A percentile compares a stretch with the other conserved stretches of the same genome.
These are phyloP conservation scores for Micromesistius poutassou DNA, from an alignment of 2,797 vertebrate genomes.

Conservation along the genomic window DNA sequence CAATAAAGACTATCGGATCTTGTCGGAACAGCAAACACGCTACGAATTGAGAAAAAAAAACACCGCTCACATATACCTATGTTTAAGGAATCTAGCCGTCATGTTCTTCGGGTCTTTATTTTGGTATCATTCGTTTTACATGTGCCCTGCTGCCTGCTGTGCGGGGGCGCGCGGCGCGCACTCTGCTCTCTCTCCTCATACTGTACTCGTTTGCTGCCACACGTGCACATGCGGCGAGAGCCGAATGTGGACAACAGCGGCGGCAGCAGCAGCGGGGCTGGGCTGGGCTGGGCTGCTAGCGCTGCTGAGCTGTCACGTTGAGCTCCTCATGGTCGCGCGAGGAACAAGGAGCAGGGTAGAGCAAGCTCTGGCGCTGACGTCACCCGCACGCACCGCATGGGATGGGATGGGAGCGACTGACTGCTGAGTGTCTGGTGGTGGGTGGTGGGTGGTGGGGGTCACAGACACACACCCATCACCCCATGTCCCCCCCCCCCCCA, in stretches of 20 bases:
- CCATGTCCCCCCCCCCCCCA: too few species aligned
- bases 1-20: not conserved
- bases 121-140: not conserved
- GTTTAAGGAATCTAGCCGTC: not conserved
- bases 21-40: not conserved
- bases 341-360: constrained; percentile 21
- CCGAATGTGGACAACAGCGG: constrained; percentile 17
- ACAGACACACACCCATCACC: not conserved
- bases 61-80: not conserved
- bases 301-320: constrained; percentile 68
- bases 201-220: constrained; percentile 39
- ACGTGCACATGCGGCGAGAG: constrained; percentile 64
- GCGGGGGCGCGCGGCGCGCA: too few species aligned
- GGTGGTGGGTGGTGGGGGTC: too few species aligned
- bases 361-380: constrained; percentile 52
- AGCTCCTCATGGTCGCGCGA: constrained; percentile 67
- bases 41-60: too few species aligned
- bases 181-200: too few species aligned
- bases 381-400: constrained; percentile 29
- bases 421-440: too few species aligned
- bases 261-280: too few species aligned
- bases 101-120: not conserved
- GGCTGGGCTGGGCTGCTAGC: constrained; percentile 4
- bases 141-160: not conserved
- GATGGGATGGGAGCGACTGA: constrained; percentile 26